These are phyloP conservation scores for Ophioninae sp. DNA, from an alignment of 2,888 invertebrate species.

Conservation along the genomic window DNA sequence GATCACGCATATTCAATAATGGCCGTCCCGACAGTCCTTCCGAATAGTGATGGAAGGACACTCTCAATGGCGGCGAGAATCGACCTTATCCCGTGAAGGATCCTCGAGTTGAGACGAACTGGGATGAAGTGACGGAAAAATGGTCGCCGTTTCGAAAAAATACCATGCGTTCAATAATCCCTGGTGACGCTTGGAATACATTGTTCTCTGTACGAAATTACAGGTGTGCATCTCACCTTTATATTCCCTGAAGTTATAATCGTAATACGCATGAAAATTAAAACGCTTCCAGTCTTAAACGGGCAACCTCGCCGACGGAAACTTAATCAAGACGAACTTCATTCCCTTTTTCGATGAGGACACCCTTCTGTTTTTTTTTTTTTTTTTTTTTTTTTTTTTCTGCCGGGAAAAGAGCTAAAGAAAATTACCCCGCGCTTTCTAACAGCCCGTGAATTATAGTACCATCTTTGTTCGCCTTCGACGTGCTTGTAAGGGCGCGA, in stretches of 20 bases:
- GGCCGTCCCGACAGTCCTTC: not conserved
- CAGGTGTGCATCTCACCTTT: too few relatives aligned
- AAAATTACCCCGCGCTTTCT: not conserved
- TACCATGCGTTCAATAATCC: not conserved
- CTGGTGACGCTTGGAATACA: too few relatives aligned
- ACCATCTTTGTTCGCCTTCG: not conserved
- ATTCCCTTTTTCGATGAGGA: not conserved
- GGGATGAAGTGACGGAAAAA: not conserved
- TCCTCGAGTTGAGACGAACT: not conserved
- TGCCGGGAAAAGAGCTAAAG: not conserved
- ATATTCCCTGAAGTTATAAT: too few relatives aligned
- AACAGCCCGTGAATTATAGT: not conserved
- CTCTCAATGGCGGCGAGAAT: conserved; percentile 11
- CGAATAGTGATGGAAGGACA: conserved; percentile 1
- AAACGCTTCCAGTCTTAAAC: too few relatives aligned
- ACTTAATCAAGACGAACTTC: not conserved
- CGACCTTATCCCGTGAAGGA: not conserved
- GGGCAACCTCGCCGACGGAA: too few relatives aligned
- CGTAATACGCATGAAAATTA: too few relatives aligned
- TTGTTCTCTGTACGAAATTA: too few relatives aligned
- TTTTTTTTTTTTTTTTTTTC: not conserved
- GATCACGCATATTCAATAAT: conserved; percentile 16
- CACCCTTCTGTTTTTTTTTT: not conserved
- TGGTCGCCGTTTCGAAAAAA: not conserved
- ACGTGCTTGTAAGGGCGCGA: not conserved